Conservation (phyloP, 1,140 invertebrate species). For the Penaeus chinensis region DNA sequence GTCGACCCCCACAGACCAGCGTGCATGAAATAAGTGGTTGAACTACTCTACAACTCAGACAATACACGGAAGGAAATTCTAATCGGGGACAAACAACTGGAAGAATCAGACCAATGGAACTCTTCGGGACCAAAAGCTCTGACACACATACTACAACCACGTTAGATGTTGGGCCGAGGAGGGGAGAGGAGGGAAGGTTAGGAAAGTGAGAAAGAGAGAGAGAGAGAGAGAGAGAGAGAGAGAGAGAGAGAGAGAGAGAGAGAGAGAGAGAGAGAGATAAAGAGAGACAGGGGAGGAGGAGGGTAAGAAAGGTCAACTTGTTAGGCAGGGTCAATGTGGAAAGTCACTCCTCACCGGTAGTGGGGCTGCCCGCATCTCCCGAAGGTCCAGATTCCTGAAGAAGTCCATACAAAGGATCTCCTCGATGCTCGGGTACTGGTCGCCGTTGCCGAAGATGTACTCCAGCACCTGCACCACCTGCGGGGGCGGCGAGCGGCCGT, state of each 20-base stretch:
- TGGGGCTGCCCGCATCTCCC: conserved; percentile 80
- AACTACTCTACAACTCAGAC: too few species aligned
- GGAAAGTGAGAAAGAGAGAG: neutral
- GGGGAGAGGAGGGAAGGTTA: too few species aligned
- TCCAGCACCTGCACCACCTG: conserved; percentile 84
- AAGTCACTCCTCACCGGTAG: conserved; percentile 69
- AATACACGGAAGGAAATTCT: too few species aligned
- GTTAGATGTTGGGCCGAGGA: too few species aligned
- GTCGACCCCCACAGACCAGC: too few species aligned
- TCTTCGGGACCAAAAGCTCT: too few species aligned
- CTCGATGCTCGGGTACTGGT: conserved; percentile 78
- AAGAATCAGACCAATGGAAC: too few species aligned
- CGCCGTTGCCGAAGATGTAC: conserved; percentile 81
- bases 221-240: neutral
- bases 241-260: too few species aligned
- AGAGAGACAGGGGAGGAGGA: neutral
- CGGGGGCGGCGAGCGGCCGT: conserved; percentile 46
- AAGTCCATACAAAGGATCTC: conserved; percentile 84
- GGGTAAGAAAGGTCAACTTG: neutral
- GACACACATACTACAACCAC: too few species aligned
- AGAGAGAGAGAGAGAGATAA: too few species aligned
- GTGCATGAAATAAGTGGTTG: too few species aligned
- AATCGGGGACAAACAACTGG: too few species aligned
- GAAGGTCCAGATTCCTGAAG: conserved; percentile 87
- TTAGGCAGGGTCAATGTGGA: neutral